Base-by-base conservation (phyloP, 2,797 vertebrate species). In the Pangasius larnaudii region DNA sequence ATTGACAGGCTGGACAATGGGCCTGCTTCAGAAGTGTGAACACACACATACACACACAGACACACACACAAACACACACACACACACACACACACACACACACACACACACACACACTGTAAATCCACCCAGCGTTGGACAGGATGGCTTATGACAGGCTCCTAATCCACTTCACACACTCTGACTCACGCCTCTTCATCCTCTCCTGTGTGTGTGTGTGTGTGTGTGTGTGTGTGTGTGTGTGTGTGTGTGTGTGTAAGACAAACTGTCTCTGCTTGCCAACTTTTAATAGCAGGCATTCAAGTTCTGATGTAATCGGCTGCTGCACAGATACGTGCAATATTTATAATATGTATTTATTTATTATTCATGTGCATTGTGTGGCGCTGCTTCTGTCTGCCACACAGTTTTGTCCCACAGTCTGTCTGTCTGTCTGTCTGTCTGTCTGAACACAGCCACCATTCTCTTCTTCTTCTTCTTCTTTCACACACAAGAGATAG, bases 291-390 rank as follows among this genome's bases (percentile, higher is more conserved):
- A 90, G 91, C 90, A 89, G 93, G 89, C 89, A 88, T 92, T 93
- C 90, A 78, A 89, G 42, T 90, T 92, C 92, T 91, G 90, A 93
- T 92, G 91, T 93, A 91, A 89, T 89, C 90, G 90, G 91, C 92
- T 85, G 84, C 90, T 58, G 69, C 93, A 92, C 87, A 82, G 85
- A 90, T 9, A 84, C 91, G 94, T 95, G 91, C 95, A 96, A 95
- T 94, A 96, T 96, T 96, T 95, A 95, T 56, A 6, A 24, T n/a
- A 14, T 36, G 22, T 53, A 9, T 75, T 74, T 74, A 85, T 85
- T 59, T 42, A 74, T 85, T 85, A 85, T 85, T 75, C 7, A 49
- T 85, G 51, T 24, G 30, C 56, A 24, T 46, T 30, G 67, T 85
- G 30, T 61, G 53, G 19, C 1, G 3, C 89, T 89, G 46, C n/a